A percentile compares a stretch with the other conserved stretches of the same genome.
phyloP scores from a whole-genome alignment of 2,888 invertebrate species.

The Dicyrtomina minuta region DNA sequence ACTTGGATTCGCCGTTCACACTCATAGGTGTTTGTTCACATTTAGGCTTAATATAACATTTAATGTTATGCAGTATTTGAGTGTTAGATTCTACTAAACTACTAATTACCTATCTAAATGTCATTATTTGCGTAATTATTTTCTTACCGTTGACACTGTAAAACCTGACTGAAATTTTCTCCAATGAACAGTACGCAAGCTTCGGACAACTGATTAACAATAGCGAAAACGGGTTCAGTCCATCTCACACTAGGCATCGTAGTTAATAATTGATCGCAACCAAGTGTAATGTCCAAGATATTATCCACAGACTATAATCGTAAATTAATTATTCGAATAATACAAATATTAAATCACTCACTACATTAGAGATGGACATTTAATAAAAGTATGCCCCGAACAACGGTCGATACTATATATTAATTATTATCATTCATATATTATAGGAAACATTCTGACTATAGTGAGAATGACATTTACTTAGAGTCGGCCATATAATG shows the following conservation, averaged over 20 bases:
- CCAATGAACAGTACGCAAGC: slow-evolving; percentile 77
- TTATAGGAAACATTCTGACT: slow-evolving; percentile 5
- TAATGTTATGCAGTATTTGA: too few species aligned
- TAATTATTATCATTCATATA: not conserved
- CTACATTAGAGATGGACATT: slow-evolving; percentile 13
- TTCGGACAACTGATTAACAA: slow-evolving; percentile 77
- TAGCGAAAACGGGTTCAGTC: slow-evolving; percentile 75
- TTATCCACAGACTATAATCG: slow-evolving; percentile 68
- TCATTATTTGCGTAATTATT: not conserved
- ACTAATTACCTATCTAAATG: too few species aligned
- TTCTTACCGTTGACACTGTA: slow-evolving; percentile 63
- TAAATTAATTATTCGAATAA: slow-evolving; percentile 3
- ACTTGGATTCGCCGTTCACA: too few species aligned
- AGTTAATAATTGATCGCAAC: slow-evolving; percentile 77
- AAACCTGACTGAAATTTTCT: slow-evolving; percentile 73
- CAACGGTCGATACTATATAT: not conserved
- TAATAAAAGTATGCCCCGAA: too few species aligned
- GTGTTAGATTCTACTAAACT: too few species aligned
- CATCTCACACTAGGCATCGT: slow-evolving; percentile 78
- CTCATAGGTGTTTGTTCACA: too few species aligned
- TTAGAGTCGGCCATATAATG: slow-evolving; percentile 6
- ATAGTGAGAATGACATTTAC: not conserved
- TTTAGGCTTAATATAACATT: too few species aligned
- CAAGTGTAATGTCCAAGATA: slow-evolving; percentile 77
- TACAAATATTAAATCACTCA: not conserved